These are phyloP conservation scores for Lycodopsis pacificus DNA, from an alignment of 2,797 vertebrate species.

Conservation along the genomic window DNA sequence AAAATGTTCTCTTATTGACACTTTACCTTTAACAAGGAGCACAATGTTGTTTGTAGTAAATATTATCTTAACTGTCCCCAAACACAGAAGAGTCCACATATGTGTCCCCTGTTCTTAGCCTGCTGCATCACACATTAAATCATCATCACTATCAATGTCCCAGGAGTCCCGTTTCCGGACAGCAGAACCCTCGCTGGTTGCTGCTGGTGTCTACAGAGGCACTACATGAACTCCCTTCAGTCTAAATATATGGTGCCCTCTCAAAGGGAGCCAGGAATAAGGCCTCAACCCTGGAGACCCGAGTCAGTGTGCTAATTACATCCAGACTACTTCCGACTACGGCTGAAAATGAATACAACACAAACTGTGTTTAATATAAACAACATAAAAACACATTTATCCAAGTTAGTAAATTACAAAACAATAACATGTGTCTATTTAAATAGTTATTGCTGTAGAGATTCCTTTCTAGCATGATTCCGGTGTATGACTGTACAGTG, in stretches of 20 bases:
- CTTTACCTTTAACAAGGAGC: background rate
- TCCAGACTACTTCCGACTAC: slow-evolving; percentile 43
- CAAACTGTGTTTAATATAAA: background rate
- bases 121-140: slow-evolving; percentile 30
- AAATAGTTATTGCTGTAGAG: background rate
- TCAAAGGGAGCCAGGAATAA: slow-evolving; percentile 60
- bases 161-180: slow-evolving; percentile 61
- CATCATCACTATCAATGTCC: slow-evolving; percentile 50
- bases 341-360: slow-evolving; percentile 17
- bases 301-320: slow-evolving; percentile 68
- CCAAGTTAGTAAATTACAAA: background rate
- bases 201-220: slow-evolving; percentile 16
- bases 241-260: slow-evolving; percentile 65
- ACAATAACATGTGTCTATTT: background rate
- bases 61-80: background rate
- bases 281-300: slow-evolving; percentile 50
- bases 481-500: no score
- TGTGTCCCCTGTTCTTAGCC: background rate
- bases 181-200: slow-evolving; percentile 36
- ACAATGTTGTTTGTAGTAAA: background rate
- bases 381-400: background rate
- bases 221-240: slow-evolving; percentile 69
- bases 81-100: slow-evolving; percentile 1
- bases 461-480: background rate
- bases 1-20: background rate